A percentile compares a stretch with the other conserved stretches of the same genome.
These are phyloP conservation scores for Drosophila nr. fundita DNA, from an alignment of 2,888 invertebrate species.

Conservation along the genomic window DNA sequence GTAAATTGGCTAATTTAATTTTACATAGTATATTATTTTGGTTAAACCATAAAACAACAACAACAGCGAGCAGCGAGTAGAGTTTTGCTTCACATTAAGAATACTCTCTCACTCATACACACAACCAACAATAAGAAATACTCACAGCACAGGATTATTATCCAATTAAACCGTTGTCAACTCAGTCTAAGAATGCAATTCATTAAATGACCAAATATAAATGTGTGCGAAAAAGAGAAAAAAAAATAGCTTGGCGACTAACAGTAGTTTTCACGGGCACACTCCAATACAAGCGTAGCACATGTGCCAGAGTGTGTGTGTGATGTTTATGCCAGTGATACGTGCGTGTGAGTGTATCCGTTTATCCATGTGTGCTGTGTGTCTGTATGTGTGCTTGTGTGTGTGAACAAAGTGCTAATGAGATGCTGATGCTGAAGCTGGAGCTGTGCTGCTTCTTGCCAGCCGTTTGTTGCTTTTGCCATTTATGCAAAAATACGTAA, in stretches of 20 bases:
- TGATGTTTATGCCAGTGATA: slow-evolving; percentile 36
- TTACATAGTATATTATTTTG: slow-evolving; percentile 55
- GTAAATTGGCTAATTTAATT: slow-evolving; percentile 66
- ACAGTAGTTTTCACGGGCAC: slow-evolving; percentile 78
- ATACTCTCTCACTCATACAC: slow-evolving; percentile 31
- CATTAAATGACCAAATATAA: slow-evolving; percentile 52
- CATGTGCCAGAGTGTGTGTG: slow-evolving; percentile 20
- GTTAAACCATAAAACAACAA: slow-evolving; percentile 43
- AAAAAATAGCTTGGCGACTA: slow-evolving; percentile 40
- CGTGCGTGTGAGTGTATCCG: slow-evolving; percentile 9
- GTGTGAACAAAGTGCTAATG: slow-evolving; percentile 69
- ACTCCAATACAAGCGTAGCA: slow-evolving; percentile 25
- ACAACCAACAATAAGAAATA: slow-evolving; percentile 11
- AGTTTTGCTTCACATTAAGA: slow-evolving; percentile 30
- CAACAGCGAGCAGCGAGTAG: slow-evolving; percentile 55
- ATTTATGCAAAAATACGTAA: slow-evolving; percentile 76
- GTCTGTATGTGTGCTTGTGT: slow-evolving; percentile 32
- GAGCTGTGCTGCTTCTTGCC: slow-evolving; percentile 36
- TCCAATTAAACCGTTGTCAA: slow-evolving; percentile 66
- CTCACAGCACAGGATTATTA: slow-evolving; percentile 56
- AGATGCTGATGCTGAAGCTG: slow-evolving; percentile 65
- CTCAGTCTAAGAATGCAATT: slow-evolving; percentile 57
- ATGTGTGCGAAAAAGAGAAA: slow-evolving; percentile 28
- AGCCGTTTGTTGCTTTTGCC: slow-evolving; percentile 74
- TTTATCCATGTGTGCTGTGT: not conserved